Base-by-base conservation (phyloP, 2,113 vertebrate species). In the Callipepla squamata region DNA sequence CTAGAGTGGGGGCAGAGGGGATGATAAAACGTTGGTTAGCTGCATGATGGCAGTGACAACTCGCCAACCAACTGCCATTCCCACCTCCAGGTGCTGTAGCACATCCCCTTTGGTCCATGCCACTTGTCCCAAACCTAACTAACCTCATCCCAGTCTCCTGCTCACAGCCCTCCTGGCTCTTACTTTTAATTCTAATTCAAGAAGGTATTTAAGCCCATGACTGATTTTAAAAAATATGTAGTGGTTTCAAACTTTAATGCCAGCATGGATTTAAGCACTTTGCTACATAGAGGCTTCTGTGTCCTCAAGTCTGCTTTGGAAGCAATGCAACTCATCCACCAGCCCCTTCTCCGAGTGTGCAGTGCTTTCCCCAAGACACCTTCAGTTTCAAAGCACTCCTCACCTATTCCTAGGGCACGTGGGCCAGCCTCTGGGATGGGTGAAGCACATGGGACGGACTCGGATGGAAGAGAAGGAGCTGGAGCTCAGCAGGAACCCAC, bases 1-100 rank as follows among this genome's bases (percentile, higher is more conserved):
- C 99, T 99, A 95, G 89, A 92, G 59, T 74, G 47, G 88, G 65
- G 93, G 59, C 90, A 95, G 75, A 94, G 94, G 95, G 65, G 86
- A 91, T 34, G 72, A 95, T 90, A 90, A 96, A 92, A 84, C 1
- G 81, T 85, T 94, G 92, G 92, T 96, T 96, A 97, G 95, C 94
- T 82, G 92, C n/a, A 18, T 61, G 80, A 93, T 80, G 90, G 91
- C 89, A 93, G 74, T 66, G 92, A 78, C 87, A 74, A 88, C 40
- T 82, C 79, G 95, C 85, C 95, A 96, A 95, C 92, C 93, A 94
- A 93, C 96, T 93, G 87, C 89, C 91, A 36, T 63, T 92, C 92
- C 88, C 94, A 7, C 6, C 86, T 91, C 77, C 9, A 91, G 77
- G 80, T 63, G 89, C 28, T 50, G 53, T 1, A 40, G 55, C 87